Evolutionary conservation across 2,888 invertebrate species (phyloP), one percentile per base, ranked within the genome.

Genomic region (Eledona agricola): DNA sequence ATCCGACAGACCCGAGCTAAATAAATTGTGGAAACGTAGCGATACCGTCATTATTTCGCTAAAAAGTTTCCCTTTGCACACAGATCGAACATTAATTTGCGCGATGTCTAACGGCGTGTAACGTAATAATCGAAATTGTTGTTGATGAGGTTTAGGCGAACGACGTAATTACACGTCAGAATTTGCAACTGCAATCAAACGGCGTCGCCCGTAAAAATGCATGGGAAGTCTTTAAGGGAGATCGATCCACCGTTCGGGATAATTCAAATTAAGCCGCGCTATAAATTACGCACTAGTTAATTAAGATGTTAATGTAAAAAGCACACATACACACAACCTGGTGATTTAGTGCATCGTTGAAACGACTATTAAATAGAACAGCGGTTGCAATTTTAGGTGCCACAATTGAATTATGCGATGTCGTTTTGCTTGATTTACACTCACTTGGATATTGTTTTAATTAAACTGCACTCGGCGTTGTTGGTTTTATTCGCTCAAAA

Each of bases 381-480:
- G 66, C 63, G 63, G 64, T 66, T 66, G 67, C 67, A 67, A 66
- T 67, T 66, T 66, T 59, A 64, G 59, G 57, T 66, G 67, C 63
- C 66, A 67, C 59, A 60, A 59, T 60, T 67, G 66, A 67, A 50
- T 66, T 65, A 67, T 65, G 63, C 38, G 54, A 42, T 61, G 59
- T 55, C 49, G 58, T 60, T 58, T 58, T 45, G 32, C 53, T 58
- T 66, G 67, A 69, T 69, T 68, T 66, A 67, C 68, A 58, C 57
- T 52, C 58, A 55, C 54, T 56, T 58, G 60, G 65, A 62, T 66
- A 67, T 65, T 62, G 64, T 65, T 69, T 66, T 69, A 63, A 69
- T 67, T 69, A 67, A 65, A 63, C 57, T 61, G 51, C 45, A 46
- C 25, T 31, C 11, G 16, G 29, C 16, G 43, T 11, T 34, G 28